Base-by-base conservation (phyloP, 2,888 invertebrate species). In the Thumatha senex region DNA sequence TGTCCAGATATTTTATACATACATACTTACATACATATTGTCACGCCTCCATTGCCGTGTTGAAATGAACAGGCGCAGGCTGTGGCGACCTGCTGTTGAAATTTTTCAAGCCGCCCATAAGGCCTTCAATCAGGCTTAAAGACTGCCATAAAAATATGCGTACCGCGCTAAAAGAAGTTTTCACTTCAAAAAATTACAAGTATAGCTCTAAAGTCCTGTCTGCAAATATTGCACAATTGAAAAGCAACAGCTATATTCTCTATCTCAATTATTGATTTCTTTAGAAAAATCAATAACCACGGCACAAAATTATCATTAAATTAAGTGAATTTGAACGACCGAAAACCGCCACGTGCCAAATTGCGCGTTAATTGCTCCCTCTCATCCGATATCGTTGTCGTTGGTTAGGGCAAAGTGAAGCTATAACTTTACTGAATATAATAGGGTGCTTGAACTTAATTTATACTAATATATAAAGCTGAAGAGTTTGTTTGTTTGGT, bases 321-420 rank as follows among this genome's bases (percentile, higher is more conserved):
- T 76, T 72, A 74, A 44, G 29, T 46, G 51, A 64, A 76, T 74
- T 75, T 76, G 67, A 70, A 70, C 31, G 14, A 34, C 34, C 74
- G 78, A 70, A 18, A n/a, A 34, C 34, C 74, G 78, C 72, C 81
- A 82, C 84, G 84, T 76, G 81, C 72, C 81, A 74, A 82, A 81
- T 85, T 84, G 74, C 71, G 60, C 61, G 52, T 58, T 84, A 83
- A 86, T 84, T 78, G 66, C 50, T 76, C 78, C 67, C 70, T 63
- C 72, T 82, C 74, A 78, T 79, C 74, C 73, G 78, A 73, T 70
- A 71, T 71, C 70, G 24, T 35, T 43, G 72, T 71, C 70, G 24
- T 35, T 43, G 33, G 33, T 5, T 7, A 9, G 7, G 7, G 34
- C 12, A 0, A 24, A 12, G 11, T 43, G n/a, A 15, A 18, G 5